A percentile compares a stretch with the other conserved stretches of the same genome.
Conservation (phyloP, 1,140 invertebrate genomes). For the Arctopsyche grandis region DNA sequence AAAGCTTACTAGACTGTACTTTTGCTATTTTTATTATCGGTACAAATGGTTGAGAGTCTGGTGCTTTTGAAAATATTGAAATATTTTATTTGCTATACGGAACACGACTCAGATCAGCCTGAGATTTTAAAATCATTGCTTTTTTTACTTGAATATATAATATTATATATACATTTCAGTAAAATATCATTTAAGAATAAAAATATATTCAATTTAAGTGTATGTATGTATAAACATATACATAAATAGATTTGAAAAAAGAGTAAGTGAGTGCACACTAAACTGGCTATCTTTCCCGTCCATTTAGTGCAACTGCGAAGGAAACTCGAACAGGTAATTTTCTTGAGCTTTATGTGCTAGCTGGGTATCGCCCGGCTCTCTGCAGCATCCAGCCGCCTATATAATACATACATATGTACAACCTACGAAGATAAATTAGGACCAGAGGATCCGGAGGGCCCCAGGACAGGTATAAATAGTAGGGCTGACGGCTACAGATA, state of each 20-base stretch:
- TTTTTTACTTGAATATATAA: too few relatives aligned
- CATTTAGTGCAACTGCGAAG: background rate
- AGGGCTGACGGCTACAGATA: slow-evolving; percentile 13
- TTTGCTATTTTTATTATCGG: too few relatives aligned
- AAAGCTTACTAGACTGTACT: too few relatives aligned
- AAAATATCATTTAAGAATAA: background rate
- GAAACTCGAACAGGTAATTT: background rate
- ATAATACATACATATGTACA: background rate
- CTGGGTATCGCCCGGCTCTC: background rate
- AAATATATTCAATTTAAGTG: background rate
- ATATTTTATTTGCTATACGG: too few relatives aligned
- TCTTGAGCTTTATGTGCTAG: background rate
- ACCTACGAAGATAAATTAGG: slow-evolving; percentile 6
- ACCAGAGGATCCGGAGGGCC: background rate
- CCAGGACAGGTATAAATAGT: background rate
- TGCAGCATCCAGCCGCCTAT: background rate
- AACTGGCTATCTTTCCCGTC: background rate
- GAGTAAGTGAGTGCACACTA: background rate
- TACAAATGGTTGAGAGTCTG: too few relatives aligned
- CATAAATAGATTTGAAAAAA: background rate
- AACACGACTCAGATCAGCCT: too few relatives aligned
- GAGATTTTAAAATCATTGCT: too few relatives aligned
- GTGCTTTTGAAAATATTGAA: too few relatives aligned
- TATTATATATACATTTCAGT: too few relatives aligned
- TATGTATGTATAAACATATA: slow-evolving; percentile 10